Evolutionary conservation across 2,888 invertebrate species (phyloP), one percentile per base, ranked within the genome.

Genomic region (Lepetodrilus schrolli): DNA sequence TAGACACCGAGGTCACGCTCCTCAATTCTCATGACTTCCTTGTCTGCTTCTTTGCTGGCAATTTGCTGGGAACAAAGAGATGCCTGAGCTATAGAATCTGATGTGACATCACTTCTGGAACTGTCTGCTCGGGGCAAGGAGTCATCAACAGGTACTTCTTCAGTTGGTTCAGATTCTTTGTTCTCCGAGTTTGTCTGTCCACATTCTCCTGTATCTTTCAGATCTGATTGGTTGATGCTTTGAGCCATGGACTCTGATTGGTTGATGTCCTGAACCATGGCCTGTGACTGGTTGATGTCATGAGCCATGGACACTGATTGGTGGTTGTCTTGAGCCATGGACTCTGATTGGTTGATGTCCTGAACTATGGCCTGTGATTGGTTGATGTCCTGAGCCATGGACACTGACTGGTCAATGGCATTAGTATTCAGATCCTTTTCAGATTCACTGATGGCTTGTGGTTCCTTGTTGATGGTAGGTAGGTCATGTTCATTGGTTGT

Each of bases 1-100:
- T 58, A 58, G 5, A 58, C 34, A 17, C 58, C 58, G 17, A 58
- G 58, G 26, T 58, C 58, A 30, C 58, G 34, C 17, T 58, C 58
- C n/a, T 58, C 58, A 3, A 30, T 34, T 4, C 58, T 58, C 30
- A 58, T 26, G 17, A 30, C 34, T 34, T 3, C 34, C 10, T n/a
- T 58, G 26, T 10, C 34, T 17, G 13, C 34, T 10, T 58, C 30
- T 58, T 58, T 58, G 13, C 17, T n/a, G n/a, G n/a, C n/a, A n/a
- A n/a, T n/a, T n/a, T n/a, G n/a, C n/a, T n/a, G n/a, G n/a, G n/a
- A n/a, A n/a, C n/a, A n/a, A n/a, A n/a, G n/a, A n/a, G n/a, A n/a
- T n/a, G n/a, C n/a, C n/a, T n/a, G n/a, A n/a, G n/a, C n/a, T n/a
- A n/a, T n/a, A n/a, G n/a, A n/a, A n/a, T n/a, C n/a, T n/a, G n/a